phyloP scores from a whole-genome alignment of 2,888 invertebrate species.

The Amphipyra berbera region DNA sequence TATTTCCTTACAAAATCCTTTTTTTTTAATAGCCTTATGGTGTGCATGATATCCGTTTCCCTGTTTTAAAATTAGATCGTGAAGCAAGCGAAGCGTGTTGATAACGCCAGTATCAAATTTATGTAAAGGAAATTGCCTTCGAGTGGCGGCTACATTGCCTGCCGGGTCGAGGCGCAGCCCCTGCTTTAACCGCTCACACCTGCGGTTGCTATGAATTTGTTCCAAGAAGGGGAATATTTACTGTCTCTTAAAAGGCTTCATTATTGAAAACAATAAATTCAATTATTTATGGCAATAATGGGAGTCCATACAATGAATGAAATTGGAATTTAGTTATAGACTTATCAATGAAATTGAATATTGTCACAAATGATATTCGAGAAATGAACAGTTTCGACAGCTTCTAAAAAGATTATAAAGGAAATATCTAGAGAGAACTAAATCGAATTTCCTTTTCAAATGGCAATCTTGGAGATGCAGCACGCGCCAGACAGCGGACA shows the following conservation, averaged over 20 bases:
- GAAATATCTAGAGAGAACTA: slow-evolving; percentile 23
- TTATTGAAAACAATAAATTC: slow-evolving; percentile 42
- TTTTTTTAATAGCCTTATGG: no score
- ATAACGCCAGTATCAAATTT: slow-evolving; percentile 61
- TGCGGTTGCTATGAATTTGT: slow-evolving; percentile 58
- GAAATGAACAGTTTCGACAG: slow-evolving; percentile 1
- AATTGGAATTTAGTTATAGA: slow-evolving; percentile 22
- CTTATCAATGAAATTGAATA: no score
- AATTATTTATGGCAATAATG: slow-evolving; percentile 31
- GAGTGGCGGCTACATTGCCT: slow-evolving; percentile 58
- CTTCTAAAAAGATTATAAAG: slow-evolving; percentile 27
- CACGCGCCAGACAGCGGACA: slow-evolving; percentile 40
- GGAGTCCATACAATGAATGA: slow-evolving; percentile 1
- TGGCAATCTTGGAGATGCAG: slow-evolving; percentile 46
- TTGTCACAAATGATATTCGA: neutral
- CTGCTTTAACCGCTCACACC: slow-evolving; percentile 58
- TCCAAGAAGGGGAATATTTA: slow-evolving; percentile 35
- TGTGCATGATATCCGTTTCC: slow-evolving; percentile 61
- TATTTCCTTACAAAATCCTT: no score
- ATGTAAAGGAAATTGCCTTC: slow-evolving; percentile 66
- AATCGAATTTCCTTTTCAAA: slow-evolving; percentile 47
- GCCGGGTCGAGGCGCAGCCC: slow-evolving; percentile 45
- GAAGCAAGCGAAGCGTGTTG: slow-evolving; percentile 61
- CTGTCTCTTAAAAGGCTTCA: slow-evolving; percentile 32
- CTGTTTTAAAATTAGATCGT: slow-evolving; percentile 65